Conservation (phyloP, 2,113 vertebrate species). For the Xenopus borealis region DNA sequence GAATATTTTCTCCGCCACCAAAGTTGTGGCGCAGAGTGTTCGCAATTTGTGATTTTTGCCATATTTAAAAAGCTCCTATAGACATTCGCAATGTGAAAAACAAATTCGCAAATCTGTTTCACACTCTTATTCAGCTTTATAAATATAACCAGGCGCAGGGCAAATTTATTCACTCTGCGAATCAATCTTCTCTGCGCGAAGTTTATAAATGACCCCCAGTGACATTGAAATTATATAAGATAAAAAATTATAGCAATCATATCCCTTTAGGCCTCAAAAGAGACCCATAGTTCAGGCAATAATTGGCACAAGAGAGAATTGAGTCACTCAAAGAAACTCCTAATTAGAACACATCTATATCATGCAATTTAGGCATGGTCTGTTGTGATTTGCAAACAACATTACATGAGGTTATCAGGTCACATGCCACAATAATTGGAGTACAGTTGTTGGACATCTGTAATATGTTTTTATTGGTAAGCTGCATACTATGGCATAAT, state of each 20-base stretch:
- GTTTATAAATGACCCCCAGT: too few relatives aligned
- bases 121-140: too few relatives aligned
- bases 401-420: neutral
- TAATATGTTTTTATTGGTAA: neutral
- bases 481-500: neutral
- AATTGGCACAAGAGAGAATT: slow-evolving; percentile 17
- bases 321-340: neutral
- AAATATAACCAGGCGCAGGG: too few relatives aligned
- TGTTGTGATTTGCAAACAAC: slow-evolving; percentile 5
- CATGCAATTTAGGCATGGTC: neutral
- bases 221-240: neutral
- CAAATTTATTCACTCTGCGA: too few relatives aligned
- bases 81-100: too few relatives aligned
- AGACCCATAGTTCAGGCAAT: slow-evolving; percentile 21
- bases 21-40: too few relatives aligned
- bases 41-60: too few relatives aligned
- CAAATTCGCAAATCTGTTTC: too few relatives aligned
- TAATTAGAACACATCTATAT: slow-evolving; percentile 19
- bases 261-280: neutral
- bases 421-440: neutral
- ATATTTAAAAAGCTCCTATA: too few relatives aligned
- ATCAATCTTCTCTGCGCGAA: too few relatives aligned
- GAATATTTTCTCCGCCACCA: too few relatives aligned
- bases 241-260: neutral
- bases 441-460: neutral